Conservation (phyloP, 1,140 invertebrate species). For the Drosophila lacteicornis region DNA sequence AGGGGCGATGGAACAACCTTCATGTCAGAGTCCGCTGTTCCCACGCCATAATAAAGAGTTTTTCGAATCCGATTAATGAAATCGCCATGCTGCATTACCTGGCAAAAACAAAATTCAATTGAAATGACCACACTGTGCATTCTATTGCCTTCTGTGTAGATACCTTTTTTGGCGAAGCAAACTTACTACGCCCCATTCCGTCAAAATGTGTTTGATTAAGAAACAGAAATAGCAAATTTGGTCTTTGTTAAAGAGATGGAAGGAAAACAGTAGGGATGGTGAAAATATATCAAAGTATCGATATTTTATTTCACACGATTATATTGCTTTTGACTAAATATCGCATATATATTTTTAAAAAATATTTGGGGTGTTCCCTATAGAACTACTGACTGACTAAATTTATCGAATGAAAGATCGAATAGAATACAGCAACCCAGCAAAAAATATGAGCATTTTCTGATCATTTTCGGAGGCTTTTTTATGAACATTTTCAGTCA, state of each 20-base stretch:
- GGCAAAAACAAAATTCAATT: background rate
- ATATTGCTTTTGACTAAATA: no score
- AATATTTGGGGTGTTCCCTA: no score
- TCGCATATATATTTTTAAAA: no score
- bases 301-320: no score
- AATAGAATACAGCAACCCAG: no score
- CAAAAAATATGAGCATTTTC: no score
- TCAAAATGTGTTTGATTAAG: background rate
- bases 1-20: constrained; percentile 55
- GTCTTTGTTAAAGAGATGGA: background rate
- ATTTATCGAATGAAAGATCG: no score
- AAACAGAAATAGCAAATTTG: background rate
- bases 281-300: no score
- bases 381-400: no score
- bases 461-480: no score
- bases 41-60: constrained; percentile 94
- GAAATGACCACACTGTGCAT: background rate
- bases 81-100: constrained; percentile 87
- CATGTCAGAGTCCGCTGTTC: constrained; percentile 88
- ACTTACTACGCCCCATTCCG: constrained; percentile 17
- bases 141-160: background rate
- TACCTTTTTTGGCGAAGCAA: constrained; percentile 16
- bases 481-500: no score
- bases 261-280: no score
- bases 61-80: constrained; percentile 92